These are phyloP conservation scores for Hydrozoanthus gracilis DNA, from an alignment of 92 coral and sea anemone genomes.

Conservation along the genomic window DNA sequence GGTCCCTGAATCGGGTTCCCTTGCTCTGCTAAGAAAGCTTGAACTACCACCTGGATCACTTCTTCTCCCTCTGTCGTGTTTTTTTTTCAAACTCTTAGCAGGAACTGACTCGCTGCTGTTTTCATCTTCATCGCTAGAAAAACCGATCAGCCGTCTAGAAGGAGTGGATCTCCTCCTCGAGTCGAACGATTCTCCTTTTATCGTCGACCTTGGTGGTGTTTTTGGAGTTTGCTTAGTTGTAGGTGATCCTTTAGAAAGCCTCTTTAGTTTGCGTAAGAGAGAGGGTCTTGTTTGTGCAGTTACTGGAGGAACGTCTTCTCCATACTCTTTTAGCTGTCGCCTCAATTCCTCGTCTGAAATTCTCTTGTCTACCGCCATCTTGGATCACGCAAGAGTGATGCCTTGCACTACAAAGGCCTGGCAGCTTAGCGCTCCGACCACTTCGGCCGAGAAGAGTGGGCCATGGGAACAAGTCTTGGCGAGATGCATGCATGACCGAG, in stretches of 20 bases:
- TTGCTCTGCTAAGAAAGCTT: neutral
- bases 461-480: too few species aligned
- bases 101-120: constrained; percentile 53
- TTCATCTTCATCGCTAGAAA: constrained; percentile 97
- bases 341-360: constrained; percentile 93
- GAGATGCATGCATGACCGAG: too few species aligned
- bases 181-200: constrained; percentile 64
- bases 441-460: too few species aligned
- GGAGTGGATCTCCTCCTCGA: constrained; percentile 65
- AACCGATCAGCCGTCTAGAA: constrained; percentile 87
- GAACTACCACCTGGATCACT: constrained; percentile 18
- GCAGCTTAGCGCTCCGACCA: constrained; percentile 15
- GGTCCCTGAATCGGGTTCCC: neutral
- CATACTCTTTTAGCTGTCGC: constrained; percentile 75
- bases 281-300: constrained; percentile 79
- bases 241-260: constrained; percentile 57
- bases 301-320: constrained; percentile 91
- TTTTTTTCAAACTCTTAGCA: constrained; percentile 51
- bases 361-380: constrained; percentile 92
- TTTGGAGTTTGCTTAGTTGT: constrained; percentile 61
- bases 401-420: constrained; percentile 27
- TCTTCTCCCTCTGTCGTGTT: constrained; percentile 52
- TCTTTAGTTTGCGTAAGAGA: constrained; percentile 81
- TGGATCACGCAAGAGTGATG: constrained; percentile 68
- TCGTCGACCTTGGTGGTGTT: constrained; percentile 55